Conservation (phyloP, 2,797 vertebrate species). For the Hypotaenidia okinawae region DNA sequence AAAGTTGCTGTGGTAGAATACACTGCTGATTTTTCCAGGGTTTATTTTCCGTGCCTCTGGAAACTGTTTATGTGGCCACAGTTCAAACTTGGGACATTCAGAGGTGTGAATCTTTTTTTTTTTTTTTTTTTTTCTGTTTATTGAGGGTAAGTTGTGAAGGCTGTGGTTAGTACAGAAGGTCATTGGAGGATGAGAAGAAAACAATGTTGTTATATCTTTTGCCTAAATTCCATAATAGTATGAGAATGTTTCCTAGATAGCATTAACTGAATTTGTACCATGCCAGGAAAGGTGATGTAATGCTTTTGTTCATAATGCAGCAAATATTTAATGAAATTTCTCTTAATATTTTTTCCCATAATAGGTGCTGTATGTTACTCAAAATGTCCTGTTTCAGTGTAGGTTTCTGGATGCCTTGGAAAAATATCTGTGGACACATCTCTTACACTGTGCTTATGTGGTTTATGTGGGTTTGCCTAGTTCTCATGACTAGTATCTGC, state of each 20-base stretch:
- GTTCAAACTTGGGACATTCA: neutral
- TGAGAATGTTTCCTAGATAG: neutral
- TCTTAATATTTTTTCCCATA: neutral
- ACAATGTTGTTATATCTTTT: neutral
- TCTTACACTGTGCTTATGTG: neutral
- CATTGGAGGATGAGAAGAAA: neutral
- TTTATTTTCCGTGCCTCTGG: neutral
- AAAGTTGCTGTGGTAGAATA: neutral
- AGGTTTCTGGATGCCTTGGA: neutral
- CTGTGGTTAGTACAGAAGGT: neutral
- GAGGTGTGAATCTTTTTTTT: neutral
- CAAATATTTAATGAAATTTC: neutral
- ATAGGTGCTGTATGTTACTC: rapidly evolving
- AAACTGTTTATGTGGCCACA: neutral
- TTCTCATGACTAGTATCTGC: neutral
- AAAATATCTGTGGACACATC: neutral
- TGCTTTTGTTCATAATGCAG: neutral
- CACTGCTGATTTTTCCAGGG: neutral
- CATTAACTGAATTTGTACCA: neutral
- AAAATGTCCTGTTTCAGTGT: neutral
- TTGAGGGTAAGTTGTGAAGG: neutral
- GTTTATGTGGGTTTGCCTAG: neutral
- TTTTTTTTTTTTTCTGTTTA: neutral
- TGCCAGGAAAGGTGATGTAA: neutral
- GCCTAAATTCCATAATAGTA: neutral